A percentile compares a stretch with the other conserved stretches of the same genome.
These are phyloP conservation scores for Phoenicopterus ruber DNA, from an alignment of 2,113 vertebrate species.

Conservation along the genomic window DNA sequence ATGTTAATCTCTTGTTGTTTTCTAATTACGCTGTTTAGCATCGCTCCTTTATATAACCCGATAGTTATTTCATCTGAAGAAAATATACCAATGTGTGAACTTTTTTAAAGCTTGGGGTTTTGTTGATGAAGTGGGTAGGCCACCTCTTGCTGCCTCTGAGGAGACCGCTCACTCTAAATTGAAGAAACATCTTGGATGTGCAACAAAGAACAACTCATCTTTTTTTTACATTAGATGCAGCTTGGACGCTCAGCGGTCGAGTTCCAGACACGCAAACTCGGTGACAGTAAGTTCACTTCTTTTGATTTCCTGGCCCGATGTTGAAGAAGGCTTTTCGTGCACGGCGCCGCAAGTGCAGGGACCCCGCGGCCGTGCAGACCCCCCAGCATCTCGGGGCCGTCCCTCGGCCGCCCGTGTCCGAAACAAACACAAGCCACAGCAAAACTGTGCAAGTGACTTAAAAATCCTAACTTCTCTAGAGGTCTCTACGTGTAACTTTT, in stretches of 20 bases:
- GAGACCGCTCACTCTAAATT: too few relatives aligned
- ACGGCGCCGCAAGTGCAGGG: accelerated
- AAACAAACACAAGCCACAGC: neutral
- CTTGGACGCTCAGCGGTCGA: neutral
- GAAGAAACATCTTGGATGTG: neutral
- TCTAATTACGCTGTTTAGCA: neutral
- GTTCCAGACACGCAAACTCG: accelerated
- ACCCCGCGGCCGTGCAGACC: accelerated
- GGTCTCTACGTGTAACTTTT: neutral
- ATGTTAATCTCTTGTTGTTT: neutral
- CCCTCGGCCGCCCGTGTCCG: neutral
- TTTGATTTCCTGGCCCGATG: neutral
- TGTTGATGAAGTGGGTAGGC: neutral
- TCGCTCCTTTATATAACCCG: neutral
- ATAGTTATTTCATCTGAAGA: neutral
- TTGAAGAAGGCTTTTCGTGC: neutral
- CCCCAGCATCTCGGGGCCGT: neutral
- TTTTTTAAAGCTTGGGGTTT: neutral
- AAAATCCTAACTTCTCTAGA: neutral
- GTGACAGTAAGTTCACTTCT: neutral
- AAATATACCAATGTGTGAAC: neutral
- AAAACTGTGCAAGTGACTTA: neutral
- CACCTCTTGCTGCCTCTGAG: neutral
- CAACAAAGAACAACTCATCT: neutral
- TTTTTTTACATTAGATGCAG: neutral